A percentile compares a stretch with the other conserved stretches of the same genome.
Conservation (phyloP, 1,140 invertebrate genomes). For the Saxidomus purpurata region DNA sequence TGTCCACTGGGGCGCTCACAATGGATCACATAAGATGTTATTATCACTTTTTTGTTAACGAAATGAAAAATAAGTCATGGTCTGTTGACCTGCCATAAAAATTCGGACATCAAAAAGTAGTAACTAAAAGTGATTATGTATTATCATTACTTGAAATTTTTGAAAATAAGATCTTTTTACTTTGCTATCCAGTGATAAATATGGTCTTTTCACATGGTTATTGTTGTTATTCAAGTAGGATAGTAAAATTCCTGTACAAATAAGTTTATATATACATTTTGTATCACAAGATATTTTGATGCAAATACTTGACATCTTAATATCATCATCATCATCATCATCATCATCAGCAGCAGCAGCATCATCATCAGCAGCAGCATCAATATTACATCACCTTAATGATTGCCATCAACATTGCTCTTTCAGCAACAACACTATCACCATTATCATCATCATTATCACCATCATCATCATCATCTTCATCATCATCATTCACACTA, state of each 20-base stretch:
- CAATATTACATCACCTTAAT: neutral
- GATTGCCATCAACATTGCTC: slow-evolving; percentile 22
- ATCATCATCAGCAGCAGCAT: slow-evolving; percentile 27
- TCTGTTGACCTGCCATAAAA: neutral
- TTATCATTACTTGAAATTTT: too few species aligned
- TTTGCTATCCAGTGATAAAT: too few species aligned
- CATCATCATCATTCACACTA: slow-evolving; percentile 2
- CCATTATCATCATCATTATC: slow-evolving; percentile 45
- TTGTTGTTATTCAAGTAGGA: too few species aligned
- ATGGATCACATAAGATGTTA: neutral
- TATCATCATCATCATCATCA: neutral
- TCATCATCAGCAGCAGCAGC: neutral
- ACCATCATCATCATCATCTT: slow-evolving; percentile 1
- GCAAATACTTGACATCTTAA: too few species aligned
- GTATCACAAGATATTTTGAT: too few species aligned
- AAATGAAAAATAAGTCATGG: neutral
- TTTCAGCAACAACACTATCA: slow-evolving; percentile 28
- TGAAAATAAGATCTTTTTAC: too few species aligned
- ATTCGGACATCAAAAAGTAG: too few species aligned
- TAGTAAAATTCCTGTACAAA: too few species aligned
- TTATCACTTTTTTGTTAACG: slow-evolving; percentile 26
- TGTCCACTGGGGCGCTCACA: neutral
- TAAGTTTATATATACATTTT: too few species aligned
- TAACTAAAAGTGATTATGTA: too few species aligned
- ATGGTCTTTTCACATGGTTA: too few species aligned